Percentiles rank a stretch among this genome's conserved stretches.
phyloP scores from a whole-genome alignment of 2,888 invertebrate species.

The Cataglyphis rosenhaueri region DNA sequence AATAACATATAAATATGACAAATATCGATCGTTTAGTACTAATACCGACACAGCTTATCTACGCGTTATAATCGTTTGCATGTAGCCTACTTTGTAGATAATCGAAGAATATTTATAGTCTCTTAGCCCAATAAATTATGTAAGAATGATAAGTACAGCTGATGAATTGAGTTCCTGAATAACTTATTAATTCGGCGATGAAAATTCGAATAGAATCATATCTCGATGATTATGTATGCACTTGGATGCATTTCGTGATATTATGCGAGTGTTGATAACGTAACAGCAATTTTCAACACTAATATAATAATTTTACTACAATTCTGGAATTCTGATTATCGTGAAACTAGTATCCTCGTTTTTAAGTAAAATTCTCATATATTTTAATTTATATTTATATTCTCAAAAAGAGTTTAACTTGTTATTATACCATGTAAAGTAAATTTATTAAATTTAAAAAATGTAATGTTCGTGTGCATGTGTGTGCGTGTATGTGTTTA shows the following conservation, averaged over 20 bases:
- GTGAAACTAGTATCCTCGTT: not conserved
- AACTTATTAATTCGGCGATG: conserved; percentile 23
- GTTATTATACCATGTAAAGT: not conserved
- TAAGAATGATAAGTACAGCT: conserved; percentile 18
- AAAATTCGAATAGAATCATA: conserved; percentile 5
- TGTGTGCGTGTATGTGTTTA: not conserved
- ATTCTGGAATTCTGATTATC: not conserved
- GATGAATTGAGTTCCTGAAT: conserved; percentile 37
- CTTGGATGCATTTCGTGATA: not conserved
- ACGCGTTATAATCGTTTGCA: conserved; percentile 54
- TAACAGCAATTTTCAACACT: not conserved
- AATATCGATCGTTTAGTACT: conserved; percentile 61
- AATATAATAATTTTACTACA: not conserved
- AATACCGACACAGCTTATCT: conserved; percentile 57
- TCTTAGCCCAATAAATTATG: conserved; percentile 23
- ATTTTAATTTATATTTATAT: conserved; percentile 17
- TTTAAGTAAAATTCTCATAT: not conserved
- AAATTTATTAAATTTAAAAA: not conserved
- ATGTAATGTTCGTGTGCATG: too few species aligned
- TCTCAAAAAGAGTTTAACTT: not conserved
- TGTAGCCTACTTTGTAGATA: conserved; percentile 65
- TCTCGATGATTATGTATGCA: conserved; percentile 1
- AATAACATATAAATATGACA: conserved; percentile 28
- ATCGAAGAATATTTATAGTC: conserved; percentile 65
- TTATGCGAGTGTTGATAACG: not conserved